These are phyloP conservation scores for Vimba vimba DNA, from an alignment of 2,113 vertebrate genomes.

Conservation along the genomic window DNA sequence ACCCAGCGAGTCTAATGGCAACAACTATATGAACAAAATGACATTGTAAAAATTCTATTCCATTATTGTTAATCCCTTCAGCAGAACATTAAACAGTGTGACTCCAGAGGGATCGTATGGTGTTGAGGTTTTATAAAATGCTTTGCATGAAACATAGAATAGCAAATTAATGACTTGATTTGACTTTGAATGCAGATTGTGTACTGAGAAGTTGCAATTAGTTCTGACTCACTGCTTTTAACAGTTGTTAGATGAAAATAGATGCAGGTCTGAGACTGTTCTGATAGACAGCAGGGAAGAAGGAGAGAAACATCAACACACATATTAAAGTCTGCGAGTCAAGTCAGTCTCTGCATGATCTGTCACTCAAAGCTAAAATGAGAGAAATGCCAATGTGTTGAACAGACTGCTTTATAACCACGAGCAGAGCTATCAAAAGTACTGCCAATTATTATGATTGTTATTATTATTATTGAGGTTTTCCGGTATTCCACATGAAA, in stretches of 20 bases:
- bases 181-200: not conserved
- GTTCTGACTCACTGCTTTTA: not conserved
- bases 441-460: constrained; percentile 24
- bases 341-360: not conserved
- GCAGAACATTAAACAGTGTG: not conserved
- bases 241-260: not conserved
- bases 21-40: constrained; percentile 40
- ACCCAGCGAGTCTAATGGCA: constrained; percentile 26
- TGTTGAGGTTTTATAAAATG: not conserved
- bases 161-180: not conserved
- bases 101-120: not conserved
- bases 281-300: not conserved
- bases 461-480: constrained; percentile 40
- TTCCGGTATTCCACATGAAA: constrained; percentile 64
- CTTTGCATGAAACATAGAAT: not conserved
- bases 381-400: not conserved
- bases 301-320: not conserved
- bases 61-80: not conserved
- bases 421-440: not conserved
- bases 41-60: not conserved
- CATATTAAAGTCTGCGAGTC: not conserved
- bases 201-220: not conserved
- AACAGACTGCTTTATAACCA: not conserved
- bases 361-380: not conserved
- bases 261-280: not conserved